A percentile compares a stretch with the other conserved stretches of the same genome.
Conservation (phyloP, 2,797 vertebrate genomes). For the Danio kyathit region DNA sequence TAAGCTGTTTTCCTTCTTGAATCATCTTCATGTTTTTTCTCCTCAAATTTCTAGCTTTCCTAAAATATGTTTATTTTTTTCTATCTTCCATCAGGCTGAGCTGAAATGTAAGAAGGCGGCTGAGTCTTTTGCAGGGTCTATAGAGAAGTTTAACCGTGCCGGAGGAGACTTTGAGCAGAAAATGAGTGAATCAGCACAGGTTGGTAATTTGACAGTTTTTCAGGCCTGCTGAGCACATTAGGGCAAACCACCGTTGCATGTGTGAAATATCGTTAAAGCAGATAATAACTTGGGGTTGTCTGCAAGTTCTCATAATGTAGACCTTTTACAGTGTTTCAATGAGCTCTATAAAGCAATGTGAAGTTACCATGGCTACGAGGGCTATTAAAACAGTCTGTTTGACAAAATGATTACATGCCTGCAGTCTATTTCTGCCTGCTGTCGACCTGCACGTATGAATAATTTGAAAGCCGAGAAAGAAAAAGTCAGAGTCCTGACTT, state of each 20-base stretch:
- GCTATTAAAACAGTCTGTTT: conserved; percentile 64
- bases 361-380: conserved; percentile 71
- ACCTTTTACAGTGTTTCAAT: conserved; percentile 62
- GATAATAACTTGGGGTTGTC: not conserved
- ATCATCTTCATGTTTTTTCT: not conserved
- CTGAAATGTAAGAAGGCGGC: conserved; percentile 93
- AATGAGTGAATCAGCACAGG: conserved; percentile 93
- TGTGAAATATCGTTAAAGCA: not conserved
- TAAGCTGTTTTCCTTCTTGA: conserved; percentile 9
- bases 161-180: conserved; percentile 93
- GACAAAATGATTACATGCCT: conserved; percentile 65
- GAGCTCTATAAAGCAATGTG: conserved; percentile 59
- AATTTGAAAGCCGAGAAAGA: conserved; percentile 8
- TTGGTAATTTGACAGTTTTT: conserved; percentile 57
- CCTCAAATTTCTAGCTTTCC: not conserved
- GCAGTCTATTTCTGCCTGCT: conserved; percentile 63
- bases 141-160: conserved; percentile 91
- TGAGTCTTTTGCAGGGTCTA: conserved; percentile 83
- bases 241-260: not conserved
- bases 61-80: not conserved
- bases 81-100: conserved; percentile 82
- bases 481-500: conserved; percentile 6
- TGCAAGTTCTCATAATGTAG: not conserved
- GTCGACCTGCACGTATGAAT: conserved; percentile 21
- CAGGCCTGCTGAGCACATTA: not conserved